These are phyloP conservation scores for Lucilia cuprina DNA, from an alignment of 1,140 invertebrate genomes.

Conservation along the genomic window DNA sequence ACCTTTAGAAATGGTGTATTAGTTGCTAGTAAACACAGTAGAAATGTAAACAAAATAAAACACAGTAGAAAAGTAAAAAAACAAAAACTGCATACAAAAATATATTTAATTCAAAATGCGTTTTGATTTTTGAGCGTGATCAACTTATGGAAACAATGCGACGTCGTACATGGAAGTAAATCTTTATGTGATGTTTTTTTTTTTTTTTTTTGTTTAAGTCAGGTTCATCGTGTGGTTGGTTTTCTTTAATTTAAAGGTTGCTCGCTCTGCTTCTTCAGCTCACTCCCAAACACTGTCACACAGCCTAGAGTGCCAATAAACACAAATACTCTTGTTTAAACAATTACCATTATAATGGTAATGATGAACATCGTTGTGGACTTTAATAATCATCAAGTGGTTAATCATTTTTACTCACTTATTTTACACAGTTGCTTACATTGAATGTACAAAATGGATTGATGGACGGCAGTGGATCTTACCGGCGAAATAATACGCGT, in stretches of 20 bases:
- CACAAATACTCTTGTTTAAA: neutral
- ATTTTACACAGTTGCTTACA: neutral
- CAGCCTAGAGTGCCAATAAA: neutral
- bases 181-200: neutral
- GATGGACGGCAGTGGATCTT: neutral
- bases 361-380: neutral
- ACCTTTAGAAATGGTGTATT: too few relatives aligned
- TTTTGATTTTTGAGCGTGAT: neutral
- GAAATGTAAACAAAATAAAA: neutral
- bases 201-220: neutral
- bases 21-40: too few relatives aligned
- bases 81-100: neutral
- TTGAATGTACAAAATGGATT: neutral
- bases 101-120: conserved; percentile 14
- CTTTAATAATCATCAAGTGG: neutral
- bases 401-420: neutral
- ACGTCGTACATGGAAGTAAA: neutral
- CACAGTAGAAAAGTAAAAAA: neutral
- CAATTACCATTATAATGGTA: neutral
- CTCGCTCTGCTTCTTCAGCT: neutral
- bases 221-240: neutral
- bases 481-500: neutral
- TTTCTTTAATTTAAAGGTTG: neutral
- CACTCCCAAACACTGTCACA: neutral
- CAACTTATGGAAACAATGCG: neutral